A percentile compares a stretch with the other conserved stretches of the same genome.
Conservation (phyloP, 2,113 vertebrate genomes). For the Polypterus bichir region DNA sequence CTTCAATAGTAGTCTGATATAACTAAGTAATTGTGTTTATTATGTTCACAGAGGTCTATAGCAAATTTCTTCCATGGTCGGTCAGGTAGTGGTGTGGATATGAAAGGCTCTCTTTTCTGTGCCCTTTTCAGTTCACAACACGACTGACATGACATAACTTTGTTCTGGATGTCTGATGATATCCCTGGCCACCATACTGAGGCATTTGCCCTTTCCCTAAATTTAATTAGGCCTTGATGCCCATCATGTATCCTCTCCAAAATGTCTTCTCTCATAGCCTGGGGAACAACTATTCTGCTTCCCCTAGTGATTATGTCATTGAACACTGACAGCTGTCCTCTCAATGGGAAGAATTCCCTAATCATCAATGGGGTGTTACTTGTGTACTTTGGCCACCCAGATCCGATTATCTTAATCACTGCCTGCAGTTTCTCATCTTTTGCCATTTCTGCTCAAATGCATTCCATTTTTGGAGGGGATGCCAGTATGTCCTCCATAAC, state of each 20-base stretch:
- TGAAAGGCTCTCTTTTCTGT: too few species aligned
- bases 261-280: conserved; percentile 2
- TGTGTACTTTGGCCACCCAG: conserved; percentile 10
- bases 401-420: neutral
- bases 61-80: too few species aligned
- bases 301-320: conserved; percentile 12
- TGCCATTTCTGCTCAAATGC: conserved; percentile 5
- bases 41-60: too few species aligned
- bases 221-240: conserved; percentile 16
- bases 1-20: too few species aligned
- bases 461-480: neutral
- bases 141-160: too few species aligned
- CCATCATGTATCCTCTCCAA: conserved; percentile 8
- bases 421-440: neutral
- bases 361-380: conserved; percentile 3
- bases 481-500: conserved; percentile 4
- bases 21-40: too few species aligned
- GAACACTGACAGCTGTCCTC: conserved; percentile 3
- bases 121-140: too few species aligned
- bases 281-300: neutral
- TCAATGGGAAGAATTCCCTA: neutral
- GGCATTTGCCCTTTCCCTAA: conserved; percentile 1
- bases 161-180: too few species aligned
- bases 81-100: too few species aligned
- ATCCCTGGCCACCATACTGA: conserved; percentile 14